phyloP scores from a whole-genome alignment of 2,113 vertebrate genomes.

The Thinocorus orbignyianus region DNA sequence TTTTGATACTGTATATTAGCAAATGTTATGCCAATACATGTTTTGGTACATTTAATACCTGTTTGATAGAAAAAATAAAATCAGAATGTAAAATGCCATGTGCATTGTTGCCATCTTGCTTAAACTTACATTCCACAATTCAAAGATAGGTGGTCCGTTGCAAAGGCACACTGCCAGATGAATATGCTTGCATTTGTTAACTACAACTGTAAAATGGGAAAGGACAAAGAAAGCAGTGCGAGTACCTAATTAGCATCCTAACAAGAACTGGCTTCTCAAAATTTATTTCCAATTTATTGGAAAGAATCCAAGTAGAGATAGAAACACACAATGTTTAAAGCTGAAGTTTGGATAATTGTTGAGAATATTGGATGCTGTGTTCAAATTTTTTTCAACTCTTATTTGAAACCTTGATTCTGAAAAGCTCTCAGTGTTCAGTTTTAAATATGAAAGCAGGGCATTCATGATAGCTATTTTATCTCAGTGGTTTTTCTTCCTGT shows the following conservation, averaged over 20 bases:
- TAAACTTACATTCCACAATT: not conserved
- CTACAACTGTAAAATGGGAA: not conserved
- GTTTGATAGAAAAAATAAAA: conserved; percentile 52
- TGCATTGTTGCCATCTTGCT: not conserved
- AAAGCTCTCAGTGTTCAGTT: not conserved
- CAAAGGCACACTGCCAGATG: not conserved
- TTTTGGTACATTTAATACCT: conserved; percentile 18
- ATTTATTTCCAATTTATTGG: not conserved
- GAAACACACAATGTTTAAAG: not conserved
- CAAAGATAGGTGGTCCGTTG: not conserved
- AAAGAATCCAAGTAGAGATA: not conserved
- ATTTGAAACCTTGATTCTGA: not conserved
- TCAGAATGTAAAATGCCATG: conserved; percentile 16
- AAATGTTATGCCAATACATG: not conserved
- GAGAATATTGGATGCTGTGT: not conserved
- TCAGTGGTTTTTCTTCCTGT: not conserved
- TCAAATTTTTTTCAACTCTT: not conserved
- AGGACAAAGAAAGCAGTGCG: conserved; percentile 7
- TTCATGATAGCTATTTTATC: not conserved
- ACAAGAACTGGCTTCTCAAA: not conserved
- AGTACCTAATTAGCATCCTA: not conserved
- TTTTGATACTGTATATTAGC: conserved; percentile 22
- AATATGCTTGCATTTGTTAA: conserved; percentile 7
- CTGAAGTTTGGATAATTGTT: not conserved
- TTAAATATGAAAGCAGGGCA: not conserved